Conservation (phyloP, 2,113 vertebrate species). For the Cyanoliseus patagonus region DNA sequence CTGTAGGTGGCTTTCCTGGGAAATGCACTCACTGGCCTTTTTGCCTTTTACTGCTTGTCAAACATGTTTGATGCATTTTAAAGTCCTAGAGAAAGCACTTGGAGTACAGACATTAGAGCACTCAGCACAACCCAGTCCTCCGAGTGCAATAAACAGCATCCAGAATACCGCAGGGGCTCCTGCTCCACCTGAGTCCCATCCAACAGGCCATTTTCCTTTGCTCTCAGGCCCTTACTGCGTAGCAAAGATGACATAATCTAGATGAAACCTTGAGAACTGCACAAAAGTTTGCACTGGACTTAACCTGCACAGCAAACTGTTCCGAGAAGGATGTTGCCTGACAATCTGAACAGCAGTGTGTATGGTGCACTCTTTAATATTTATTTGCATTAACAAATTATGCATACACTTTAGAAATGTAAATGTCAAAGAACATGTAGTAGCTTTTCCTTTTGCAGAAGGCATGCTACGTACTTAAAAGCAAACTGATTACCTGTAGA, state of each 20-base stretch:
- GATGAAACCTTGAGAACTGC: background rate
- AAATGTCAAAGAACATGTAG: background rate
- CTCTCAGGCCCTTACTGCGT: background rate
- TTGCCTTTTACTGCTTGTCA: background rate
- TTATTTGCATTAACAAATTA: background rate
- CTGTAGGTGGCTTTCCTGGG: background rate
- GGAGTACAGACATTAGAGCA: background rate
- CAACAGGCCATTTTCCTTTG: background rate
- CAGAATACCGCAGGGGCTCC: background rate
- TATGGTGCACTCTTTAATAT: background rate
- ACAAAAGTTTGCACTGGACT: background rate
- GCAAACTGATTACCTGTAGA: background rate
- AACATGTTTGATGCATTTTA: background rate
- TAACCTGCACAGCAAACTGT: background rate
- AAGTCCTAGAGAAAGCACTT: background rate
- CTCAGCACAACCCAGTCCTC: background rate
- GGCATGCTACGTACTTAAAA: background rate
- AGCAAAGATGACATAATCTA: background rate
- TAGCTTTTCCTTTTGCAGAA: background rate
- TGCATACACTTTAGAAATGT: background rate
- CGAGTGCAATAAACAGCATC: background rate
- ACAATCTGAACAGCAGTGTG: accelerated
- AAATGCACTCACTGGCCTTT: background rate
- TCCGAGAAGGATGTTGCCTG: background rate
- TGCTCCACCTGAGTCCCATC: background rate